phyloP scores from a whole-genome alignment of 2,888 invertebrate genomes.

The Lasioglossum leucozonium region DNA sequence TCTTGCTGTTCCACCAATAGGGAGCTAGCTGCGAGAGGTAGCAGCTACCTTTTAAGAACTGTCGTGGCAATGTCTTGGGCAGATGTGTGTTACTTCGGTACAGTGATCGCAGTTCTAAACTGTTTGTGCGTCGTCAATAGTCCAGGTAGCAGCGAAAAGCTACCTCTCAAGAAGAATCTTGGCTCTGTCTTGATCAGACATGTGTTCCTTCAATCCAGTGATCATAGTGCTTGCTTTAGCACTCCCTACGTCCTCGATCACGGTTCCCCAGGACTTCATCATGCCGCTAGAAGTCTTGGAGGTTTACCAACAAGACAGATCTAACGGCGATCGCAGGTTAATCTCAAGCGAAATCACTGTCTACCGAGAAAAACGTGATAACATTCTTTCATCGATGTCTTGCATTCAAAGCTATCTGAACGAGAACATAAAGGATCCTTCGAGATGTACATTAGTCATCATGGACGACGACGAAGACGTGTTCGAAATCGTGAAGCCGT shows the following conservation, averaged over 20 bases:
- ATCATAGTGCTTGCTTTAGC: neutral
- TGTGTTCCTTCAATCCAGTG: neutral
- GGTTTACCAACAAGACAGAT: neutral
- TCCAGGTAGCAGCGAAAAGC: neutral
- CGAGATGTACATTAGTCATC: conserved; percentile 51
- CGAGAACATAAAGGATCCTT: conserved; percentile 33
- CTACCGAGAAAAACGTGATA: neutral
- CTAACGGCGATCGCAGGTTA: conserved; percentile 12
- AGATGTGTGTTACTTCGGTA: conserved; percentile 3
- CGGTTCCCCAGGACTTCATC: conserved; percentile 7
- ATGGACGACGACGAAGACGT: conserved; percentile 24
- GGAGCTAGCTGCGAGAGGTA: neutral
- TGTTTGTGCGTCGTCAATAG: neutral
- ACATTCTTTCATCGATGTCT: conserved; percentile 32
- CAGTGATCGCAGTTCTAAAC: neutral
- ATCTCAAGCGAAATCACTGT: conserved; percentile 7
- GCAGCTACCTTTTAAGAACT: conserved; percentile 5
- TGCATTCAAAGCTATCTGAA: conserved; percentile 65
- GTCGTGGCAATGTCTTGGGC: conserved; percentile 10
- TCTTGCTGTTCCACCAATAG: conserved; percentile 33
- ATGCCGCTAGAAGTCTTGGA: conserved; percentile 11
- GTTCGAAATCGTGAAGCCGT: conserved; percentile 18
- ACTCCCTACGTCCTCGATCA: neutral
- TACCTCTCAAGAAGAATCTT: neutral
- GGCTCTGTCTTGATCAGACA: neutral